Percentiles rank a stretch among this genome's conserved stretches.
phyloP scores from a whole-genome alignment of 2,888 invertebrate genomes.

The Stenolophus ochropezus region DNA sequence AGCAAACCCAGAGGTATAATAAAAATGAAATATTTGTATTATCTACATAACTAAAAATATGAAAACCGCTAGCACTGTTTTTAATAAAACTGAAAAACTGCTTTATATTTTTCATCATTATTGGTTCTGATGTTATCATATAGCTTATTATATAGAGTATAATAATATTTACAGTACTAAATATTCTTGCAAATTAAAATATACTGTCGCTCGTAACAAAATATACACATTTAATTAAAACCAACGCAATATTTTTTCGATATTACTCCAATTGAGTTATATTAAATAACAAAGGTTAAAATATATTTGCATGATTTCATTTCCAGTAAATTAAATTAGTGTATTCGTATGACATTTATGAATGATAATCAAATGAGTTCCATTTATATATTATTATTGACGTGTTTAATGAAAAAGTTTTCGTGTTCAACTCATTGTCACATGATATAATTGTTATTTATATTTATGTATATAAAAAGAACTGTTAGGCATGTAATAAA shows the following conservation, averaged over 20 bases:
- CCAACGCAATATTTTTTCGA: background rate
- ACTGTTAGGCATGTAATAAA: no score
- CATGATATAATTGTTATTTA: background rate
- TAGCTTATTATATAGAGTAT: background rate
- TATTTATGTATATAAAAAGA: no score
- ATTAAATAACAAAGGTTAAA: constrained; percentile 9
- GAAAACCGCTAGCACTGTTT: background rate
- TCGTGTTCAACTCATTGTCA: background rate
- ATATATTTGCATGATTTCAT: background rate
- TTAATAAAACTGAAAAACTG: background rate
- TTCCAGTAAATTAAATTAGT: background rate
- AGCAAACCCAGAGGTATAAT: background rate
- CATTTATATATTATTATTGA: background rate
- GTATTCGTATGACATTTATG: background rate
- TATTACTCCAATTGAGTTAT: background rate
- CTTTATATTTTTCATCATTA: background rate
- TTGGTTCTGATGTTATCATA: background rate
- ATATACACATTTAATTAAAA: background rate
- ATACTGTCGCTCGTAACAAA: background rate
- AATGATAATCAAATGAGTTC: background rate
- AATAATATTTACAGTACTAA: background rate
- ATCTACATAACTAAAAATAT: background rate
- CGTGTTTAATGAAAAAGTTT: background rate
- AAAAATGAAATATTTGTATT: constrained; percentile 9
- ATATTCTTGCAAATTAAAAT: background rate